Evolutionary conservation across 2,797 vertebrate genomes (phyloP), one percentile per base, ranked within the genome.

Genomic region (Fringilla coelebs): DNA sequence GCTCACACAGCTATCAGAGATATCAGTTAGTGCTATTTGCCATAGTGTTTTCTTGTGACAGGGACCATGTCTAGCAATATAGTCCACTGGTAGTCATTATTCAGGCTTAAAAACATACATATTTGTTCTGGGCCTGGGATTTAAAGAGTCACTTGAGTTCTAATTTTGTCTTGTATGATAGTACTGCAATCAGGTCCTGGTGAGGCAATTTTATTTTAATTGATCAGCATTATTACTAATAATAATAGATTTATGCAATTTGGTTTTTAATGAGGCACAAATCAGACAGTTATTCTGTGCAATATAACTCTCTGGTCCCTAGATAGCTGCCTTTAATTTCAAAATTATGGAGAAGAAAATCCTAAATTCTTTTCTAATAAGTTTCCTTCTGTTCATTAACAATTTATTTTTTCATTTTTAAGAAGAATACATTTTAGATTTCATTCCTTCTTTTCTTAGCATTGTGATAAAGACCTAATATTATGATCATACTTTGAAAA

Each of bases 201-300:
- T 55, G 36, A 79, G 32, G 32, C n/a, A 84, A 48, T 49, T 78
- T 22, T 21, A 41, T 77, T 83, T 92, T 89, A 92, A 80, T 93
- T 83, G 60, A 76, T 95, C 70, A 60, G 11, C 7, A 45, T 79
- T 92, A 78, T 86, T 81, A 86, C 8, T 57, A 90, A 46, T 79
- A 93, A 63, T 66, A 90, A 73, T 41, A 73, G 13, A 74, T 87
- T 52, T 66, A 71, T 80, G 68, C 18, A 68, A 48, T 94, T 71
- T 90, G 48, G 57, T 63, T 90, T 92, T 89, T 89, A 93, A 89
- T 71, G 71, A 87, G 72, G 57, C 78, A 91, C 20, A 77, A 76
- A 87, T 84, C 71, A 57, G 49, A 34, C 28, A 87, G 45, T 46
- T 67, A 65, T 40, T 55, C 36, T 46, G 17, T 38, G 25, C 13